Evolutionary conservation across 2,113 vertebrate species (phyloP).

Genomic region (Strigops habroptila): DNA sequence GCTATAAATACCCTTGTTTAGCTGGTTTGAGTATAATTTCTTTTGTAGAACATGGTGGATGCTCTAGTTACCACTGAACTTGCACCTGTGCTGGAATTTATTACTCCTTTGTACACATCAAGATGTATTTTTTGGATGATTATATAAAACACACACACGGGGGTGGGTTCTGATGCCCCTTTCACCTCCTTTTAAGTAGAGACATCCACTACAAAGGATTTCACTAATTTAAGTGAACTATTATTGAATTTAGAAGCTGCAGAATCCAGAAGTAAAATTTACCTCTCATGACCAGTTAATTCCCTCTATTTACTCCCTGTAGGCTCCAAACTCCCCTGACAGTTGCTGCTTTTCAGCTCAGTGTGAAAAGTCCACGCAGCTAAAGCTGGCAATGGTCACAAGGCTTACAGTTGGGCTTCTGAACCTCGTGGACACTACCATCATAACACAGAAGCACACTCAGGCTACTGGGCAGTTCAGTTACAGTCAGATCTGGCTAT

Average conservation of each 20-base stretch:
- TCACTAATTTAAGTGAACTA: background rate
- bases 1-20: slow-evolving; percentile 63
- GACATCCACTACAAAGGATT: background rate
- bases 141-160: background rate
- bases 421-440: background rate
- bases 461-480: background rate
- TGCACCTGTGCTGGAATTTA: slow-evolving; percentile 24
- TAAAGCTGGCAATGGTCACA: background rate
- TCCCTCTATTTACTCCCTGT: background rate
- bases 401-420: background rate
- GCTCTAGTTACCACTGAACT: slow-evolving; percentile 8
- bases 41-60: slow-evolving; percentile 47
- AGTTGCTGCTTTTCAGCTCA: background rate
- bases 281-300: background rate
- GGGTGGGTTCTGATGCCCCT: background rate
- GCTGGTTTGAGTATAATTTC: slow-evolving; percentile 27
- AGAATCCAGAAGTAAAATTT: background rate
- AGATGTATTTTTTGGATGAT: background rate
- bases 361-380: background rate
- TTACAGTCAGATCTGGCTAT: background rate
- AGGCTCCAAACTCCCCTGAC: background rate
- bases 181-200: background rate
- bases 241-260: background rate
- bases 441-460: fast-evolving
- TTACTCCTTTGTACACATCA: background rate